A percentile compares a stretch with the other conserved stretches of the same genome.
phyloP scores from a whole-genome alignment of 2,888 invertebrate species.

The Pseudococcus jackbeardsleyi region DNA sequence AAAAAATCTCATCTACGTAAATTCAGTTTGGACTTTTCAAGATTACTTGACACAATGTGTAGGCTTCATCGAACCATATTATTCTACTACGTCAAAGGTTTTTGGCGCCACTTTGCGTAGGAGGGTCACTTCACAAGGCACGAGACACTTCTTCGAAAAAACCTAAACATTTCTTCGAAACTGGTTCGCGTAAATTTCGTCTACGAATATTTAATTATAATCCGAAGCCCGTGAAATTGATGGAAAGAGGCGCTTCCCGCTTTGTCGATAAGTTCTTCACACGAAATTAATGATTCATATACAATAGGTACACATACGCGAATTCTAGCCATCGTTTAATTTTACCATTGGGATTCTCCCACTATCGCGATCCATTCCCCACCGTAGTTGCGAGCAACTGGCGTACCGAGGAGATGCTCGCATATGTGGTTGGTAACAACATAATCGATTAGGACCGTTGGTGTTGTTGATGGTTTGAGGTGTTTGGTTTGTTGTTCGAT shows the following conservation, averaged over 20 bases:
- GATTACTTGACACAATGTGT: too few relatives aligned
- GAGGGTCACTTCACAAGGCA: background rate
- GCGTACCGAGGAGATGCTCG: background rate
- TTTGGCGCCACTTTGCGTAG: background rate
- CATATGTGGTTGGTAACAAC: constrained; percentile 17
- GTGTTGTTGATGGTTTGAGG: background rate
- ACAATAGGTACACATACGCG: background rate
- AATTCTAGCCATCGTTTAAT: background rate
- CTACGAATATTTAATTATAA: background rate
- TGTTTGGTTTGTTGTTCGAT: background rate
- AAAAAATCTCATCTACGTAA: too few relatives aligned
- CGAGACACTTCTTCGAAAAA: background rate
- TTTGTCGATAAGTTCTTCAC: background rate
- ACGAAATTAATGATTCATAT: constrained; percentile 6
- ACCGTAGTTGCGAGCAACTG: constrained; percentile 2
- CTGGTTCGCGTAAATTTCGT: background rate
- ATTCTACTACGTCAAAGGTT: too few relatives aligned
- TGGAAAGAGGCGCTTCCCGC: background rate
- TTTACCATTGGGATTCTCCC: background rate
- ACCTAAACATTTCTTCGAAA: background rate
- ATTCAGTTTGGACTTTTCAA: too few relatives aligned
- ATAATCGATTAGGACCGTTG: constrained; percentile 14
- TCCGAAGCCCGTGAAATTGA: background rate
- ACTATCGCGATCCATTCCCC: background rate
- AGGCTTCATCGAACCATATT: too few relatives aligned